Base-by-base conservation (phyloP, 2,888 invertebrate species). In the Vanessa cardui region DNA sequence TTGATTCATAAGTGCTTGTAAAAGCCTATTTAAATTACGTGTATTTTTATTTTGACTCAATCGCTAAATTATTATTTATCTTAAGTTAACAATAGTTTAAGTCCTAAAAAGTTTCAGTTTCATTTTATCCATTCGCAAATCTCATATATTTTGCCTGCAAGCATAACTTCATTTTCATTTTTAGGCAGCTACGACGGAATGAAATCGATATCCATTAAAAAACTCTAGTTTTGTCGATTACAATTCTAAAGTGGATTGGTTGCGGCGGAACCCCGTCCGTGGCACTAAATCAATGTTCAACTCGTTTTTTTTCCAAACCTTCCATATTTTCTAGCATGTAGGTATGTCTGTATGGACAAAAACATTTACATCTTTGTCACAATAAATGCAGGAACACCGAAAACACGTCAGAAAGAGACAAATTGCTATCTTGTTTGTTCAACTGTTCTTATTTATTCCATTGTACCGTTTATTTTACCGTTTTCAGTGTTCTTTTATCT, bases 351-450 rank as follows among this genome's bases (percentile, higher is more conserved):
- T 15, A 54, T 5, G 16, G 52, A 54, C 31, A 12, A 52, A 52
- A 52, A 54, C 26, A 31, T 54, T 54, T 54, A 54, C 52, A 31
- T 31, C 15, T 54, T 54, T 54, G 21, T 54, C 52, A 31, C 52
- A 54, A 54, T 16, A 47, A 46, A 26, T 47, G 26, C 46, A 46
- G 15, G 7, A 21, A 31, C 12, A 46, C 47, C 18, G 31, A 26
- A 60, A 60, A 60, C 59, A 60, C 46, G 59, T 46, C 59, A 47
- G 21, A 47, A 16, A n/a, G 26, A 60, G 46, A 60, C 46, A 60
- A 60, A 46, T 60, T 26, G 46, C 6, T 46, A 16, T n/a, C 7
- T 46, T 60, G 45, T 59, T 59, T 59, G 21, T 45, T 16, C 8
- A 46, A 46, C 47, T n/a, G 46, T 6, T 18, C 21, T 6, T 60